Conservation (phyloP, 2,888 invertebrate genomes). For the Allolobophora icterica region DNA sequence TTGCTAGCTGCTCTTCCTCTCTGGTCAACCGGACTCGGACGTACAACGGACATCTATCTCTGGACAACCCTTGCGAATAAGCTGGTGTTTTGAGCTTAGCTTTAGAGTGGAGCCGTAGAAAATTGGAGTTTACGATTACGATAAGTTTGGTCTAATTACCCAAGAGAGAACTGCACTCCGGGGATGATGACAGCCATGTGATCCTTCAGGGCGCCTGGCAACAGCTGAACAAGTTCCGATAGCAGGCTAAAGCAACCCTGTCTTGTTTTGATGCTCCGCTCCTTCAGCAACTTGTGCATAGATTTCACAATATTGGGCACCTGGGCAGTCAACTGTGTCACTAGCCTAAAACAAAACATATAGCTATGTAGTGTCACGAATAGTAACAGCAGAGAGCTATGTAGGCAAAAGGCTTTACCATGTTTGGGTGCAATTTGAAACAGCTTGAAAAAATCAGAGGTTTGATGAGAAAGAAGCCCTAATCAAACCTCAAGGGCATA, state of each 20-base stretch:
- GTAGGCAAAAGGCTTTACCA: not conserved
- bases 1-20: too few relatives aligned
- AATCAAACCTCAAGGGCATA: too few relatives aligned
- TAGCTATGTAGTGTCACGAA: not conserved
- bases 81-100: too few relatives aligned
- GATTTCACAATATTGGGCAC: constrained; percentile 66
- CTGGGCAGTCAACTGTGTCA: constrained; percentile 31
- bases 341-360: constrained; percentile 15
- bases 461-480: too few relatives aligned
- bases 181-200: constrained; percentile 85
- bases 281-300: constrained; percentile 82
- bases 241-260: constrained; percentile 90
- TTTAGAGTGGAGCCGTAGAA: too few relatives aligned
- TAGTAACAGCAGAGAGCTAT: not conserved
- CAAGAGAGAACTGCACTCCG: constrained; percentile 77
- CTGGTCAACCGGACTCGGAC: too few relatives aligned
- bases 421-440: not conserved
- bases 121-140: too few relatives aligned
- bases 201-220: constrained; percentile 85
- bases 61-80: too few relatives aligned
- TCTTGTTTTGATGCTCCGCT: constrained; percentile 69
- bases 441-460: too few relatives aligned
- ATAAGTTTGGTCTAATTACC: constrained; percentile 12
- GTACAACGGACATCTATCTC: too few relatives aligned
- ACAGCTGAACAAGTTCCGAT: constrained; percentile 84